Evolutionary conservation across 1,140 invertebrate species (phyloP).

Genomic region (Drosophila santomea): DNA sequence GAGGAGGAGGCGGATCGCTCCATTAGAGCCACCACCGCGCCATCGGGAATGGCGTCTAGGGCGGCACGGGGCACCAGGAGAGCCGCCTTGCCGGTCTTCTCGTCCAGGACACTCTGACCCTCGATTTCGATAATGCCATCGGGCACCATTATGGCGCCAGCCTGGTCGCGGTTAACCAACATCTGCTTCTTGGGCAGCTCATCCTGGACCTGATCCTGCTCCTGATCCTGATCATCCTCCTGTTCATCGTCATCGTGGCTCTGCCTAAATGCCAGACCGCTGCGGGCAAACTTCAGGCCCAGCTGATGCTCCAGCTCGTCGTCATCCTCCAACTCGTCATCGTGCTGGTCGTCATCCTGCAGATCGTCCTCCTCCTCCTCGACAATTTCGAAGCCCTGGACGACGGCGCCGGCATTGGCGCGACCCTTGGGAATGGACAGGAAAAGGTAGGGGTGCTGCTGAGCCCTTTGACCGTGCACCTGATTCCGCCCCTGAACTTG

Average conservation of each 20-base stretch:
- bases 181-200: slow-evolving; percentile 67
- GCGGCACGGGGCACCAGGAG: slow-evolving; percentile 74
- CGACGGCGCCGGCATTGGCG: slow-evolving; percentile 64
- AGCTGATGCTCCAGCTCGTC: slow-evolving; percentile 45
- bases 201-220: slow-evolving; percentile 12
- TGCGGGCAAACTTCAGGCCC: slow-evolving; percentile 45
- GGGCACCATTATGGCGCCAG: slow-evolving; percentile 80
- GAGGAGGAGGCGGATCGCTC: slow-evolving; percentile 45
- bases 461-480: slow-evolving; percentile 29
- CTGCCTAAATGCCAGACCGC: slow-evolving; percentile 27
- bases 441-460: slow-evolving; percentile 70
- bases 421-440: slow-evolving; percentile 64
- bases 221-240: slow-evolving; percentile 36
- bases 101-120: slow-evolving; percentile 76
- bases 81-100: slow-evolving; percentile 78
- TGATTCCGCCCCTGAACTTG: slow-evolving; percentile 22
- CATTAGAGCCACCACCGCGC: slow-evolving; percentile 77
- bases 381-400: slow-evolving; percentile 67
- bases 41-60: slow-evolving; percentile 78
- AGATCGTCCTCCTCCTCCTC: slow-evolving; percentile 45
- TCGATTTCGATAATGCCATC: slow-evolving; percentile 81
- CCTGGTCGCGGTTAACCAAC: slow-evolving; percentile 75
- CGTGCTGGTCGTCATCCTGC: slow-evolving; percentile 9
- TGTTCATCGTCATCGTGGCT: slow-evolving; percentile 13
- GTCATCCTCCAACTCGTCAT: slow-evolving; percentile 28